Evolutionary conservation across 1,140 invertebrate species (phyloP), one percentile per base, ranked within the genome.

Genomic region (Drosophila ironensis): DNA sequence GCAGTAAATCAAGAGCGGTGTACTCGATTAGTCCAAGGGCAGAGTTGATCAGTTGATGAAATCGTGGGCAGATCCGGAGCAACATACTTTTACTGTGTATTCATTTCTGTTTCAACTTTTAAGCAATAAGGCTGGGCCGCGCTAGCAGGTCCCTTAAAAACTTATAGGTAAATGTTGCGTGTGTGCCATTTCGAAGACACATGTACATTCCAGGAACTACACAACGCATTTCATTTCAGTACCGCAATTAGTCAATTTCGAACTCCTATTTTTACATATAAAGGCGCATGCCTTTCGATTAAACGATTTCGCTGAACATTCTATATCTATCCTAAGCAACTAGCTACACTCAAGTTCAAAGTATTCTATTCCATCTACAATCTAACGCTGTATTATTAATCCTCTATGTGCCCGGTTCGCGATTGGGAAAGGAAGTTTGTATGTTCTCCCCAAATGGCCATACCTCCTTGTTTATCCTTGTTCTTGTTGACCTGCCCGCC

Each of bases 321-420:
- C 57, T 33, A 12, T 33, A 33, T 33, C 30, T 61, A 20, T 64
- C 51, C 22, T 70, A 63, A 12, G 28, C 25, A 28, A 42, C 25
- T 64, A 70, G 41, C 68, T 63, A 44, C 37, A 59, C 51, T 63
- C 56, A 71, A 74, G 53, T 71, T 73, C 61, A 47, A 86, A 78
- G 64, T 84, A 86, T 74, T 75, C 42, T 67, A 69, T 50, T 78
- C 64, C 73, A 69, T 48, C 46, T 69, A 42, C 37, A 38, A 24
- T 51, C 28, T 52, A 37, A 22, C 35, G 45, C 40, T 50, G 19
- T 46, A 53, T 40, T 19, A 46, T 30, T 70, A 61, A 28, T n/a
- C 46, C 52, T 22, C 27, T 56, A 38, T 76, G 40, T 70, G 35
- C 52, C 59, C 53, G 53, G 52, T 60, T 47, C 19, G 5, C 30